Base-by-base conservation (phyloP, 2,888 invertebrate species). In the Exephanes ischioxanthus region DNA sequence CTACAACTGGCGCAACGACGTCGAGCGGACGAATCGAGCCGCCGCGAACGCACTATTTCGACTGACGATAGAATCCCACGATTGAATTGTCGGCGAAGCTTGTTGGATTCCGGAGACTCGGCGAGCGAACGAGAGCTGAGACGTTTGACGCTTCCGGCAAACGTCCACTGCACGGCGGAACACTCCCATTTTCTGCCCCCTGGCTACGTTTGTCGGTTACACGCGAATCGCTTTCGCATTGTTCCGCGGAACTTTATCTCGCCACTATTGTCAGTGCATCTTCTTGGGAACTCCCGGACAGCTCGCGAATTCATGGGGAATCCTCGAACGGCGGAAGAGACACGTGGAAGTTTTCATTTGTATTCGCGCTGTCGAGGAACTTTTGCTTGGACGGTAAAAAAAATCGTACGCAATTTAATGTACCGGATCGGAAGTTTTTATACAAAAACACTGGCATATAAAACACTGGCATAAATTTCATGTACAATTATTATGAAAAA, bases 41-140 rank as follows among this genome's bases (percentile, higher is more conserved):
- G 41, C 41, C 41, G 41, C 41, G 68, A 78, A 78, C 41, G 68
- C 78, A 26, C 78, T 78, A 78, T 33, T 78, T 78, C 78, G 68
- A 78, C 78, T 78, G 78, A 55, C 58, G 48, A 37, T 76, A 22
- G 51, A 16, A 45, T 63, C 37, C 63, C 22, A 45, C 41, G 61
- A 73, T 73, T 58, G 73, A 45, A 45, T 16, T 26, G 48, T 14
- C 41, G 41, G 45, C 26, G 72, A 73, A 45, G 16, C 30, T 14
- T 41, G 58, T 5, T 16, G 37, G 33, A 37, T 37, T 41, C 41
- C 55, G 19, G 71, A 4, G 71, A 26, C 26, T 26, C 9, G 14
- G 19, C 37, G 22, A 41, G 48, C 41, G 55, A 41, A 9, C 11
- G 41, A 58, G 72, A 73, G 71, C n/a, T 5, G 73, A 73, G 45